Base-by-base conservation (phyloP, 2,888 invertebrate genomes). In the Leptopterna dolabrata region DNA sequence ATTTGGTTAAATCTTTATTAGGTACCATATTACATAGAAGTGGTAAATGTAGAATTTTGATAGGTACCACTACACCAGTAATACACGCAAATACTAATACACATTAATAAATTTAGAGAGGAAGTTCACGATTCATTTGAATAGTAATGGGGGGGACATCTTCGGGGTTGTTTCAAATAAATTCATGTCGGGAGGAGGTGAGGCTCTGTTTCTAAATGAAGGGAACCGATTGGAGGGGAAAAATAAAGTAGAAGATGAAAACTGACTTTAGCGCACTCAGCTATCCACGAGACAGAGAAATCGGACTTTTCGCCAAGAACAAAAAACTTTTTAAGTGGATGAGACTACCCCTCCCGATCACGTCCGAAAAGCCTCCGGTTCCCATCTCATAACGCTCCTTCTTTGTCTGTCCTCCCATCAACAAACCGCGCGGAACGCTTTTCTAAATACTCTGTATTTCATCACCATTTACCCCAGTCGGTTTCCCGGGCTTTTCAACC, bases 401-500 rank as follows among this genome's bases (percentile, higher is more conserved):
- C 76, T 43, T 76, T 71, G 71, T 71, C 1, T 29, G 29, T 0
- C 71, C 76, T 36, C 71, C 29, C 30, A 71, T 36, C 14, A 71
- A 71, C 43, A 14, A 76, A 41, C 43, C n/a, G n/a, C 41, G 29
- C 24, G 11, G n/a, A 41, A 76, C 76, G 14, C 19, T 76, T 43
- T 43, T 43, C 76, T 76, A 76, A 76, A 76, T 76, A 76, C 76
- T n/a, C 76, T 1, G 43, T 43, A 76, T 76, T 76, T 76, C 76
- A 76, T 76, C 76, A 76, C 76, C 76, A 43, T 76, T 76, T 43
- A 76, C 43, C 76, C 43, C 76, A 76, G 76, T 43, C 76, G 43
- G 43, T 19, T 76, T 76, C 43, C 41, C 76, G 3, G 76, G 36
- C 76, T 43, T 76, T 76, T 76, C 76, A 76, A 19, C 76, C 43